phyloP scores from a whole-genome alignment of 2,113 vertebrate species.

The Illadopsis cleaveri region DNA sequence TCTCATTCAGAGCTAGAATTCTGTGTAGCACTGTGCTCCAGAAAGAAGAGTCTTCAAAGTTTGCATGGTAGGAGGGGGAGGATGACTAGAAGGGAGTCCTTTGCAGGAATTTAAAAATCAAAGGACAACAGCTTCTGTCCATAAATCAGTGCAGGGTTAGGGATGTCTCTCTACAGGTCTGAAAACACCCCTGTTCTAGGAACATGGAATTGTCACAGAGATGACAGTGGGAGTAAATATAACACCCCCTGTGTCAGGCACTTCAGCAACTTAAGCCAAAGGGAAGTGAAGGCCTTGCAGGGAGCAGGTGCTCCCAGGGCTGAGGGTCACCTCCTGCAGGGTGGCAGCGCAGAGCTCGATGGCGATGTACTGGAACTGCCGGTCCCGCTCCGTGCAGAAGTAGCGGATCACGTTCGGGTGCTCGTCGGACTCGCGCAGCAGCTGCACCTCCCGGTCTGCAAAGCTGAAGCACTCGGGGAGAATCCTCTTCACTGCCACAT shows the following conservation, averaged over 20 bases:
- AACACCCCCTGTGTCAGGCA: background rate
- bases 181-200: background rate
- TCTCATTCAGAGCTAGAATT: background rate
- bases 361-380: constrained; percentile 99
- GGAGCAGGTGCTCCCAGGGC: background rate
- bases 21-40: background rate
- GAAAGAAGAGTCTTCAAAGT: background rate
- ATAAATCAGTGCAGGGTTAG: background rate
- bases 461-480: constrained; percentile 98
- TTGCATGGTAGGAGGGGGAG: background rate
- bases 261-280: background rate
- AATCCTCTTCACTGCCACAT: constrained; percentile 94
- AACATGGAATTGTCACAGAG: background rate
- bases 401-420: constrained; percentile 97
- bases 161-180: background rate
- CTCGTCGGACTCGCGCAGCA: constrained; percentile 93
- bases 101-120: background rate
- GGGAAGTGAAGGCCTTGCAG: background rate
- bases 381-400: constrained; percentile 94
- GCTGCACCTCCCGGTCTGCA: constrained; percentile 92
- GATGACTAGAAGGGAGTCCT: background rate
- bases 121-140: background rate
- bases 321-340: constrained; percentile 85
- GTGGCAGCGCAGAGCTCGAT: constrained; percentile 93
- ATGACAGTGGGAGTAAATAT: background rate